A percentile compares a stretch with the other conserved stretches of the same genome.
phyloP scores from a whole-genome alignment of 2,888 invertebrate species.

The Pseudoips prasinana region DNA sequence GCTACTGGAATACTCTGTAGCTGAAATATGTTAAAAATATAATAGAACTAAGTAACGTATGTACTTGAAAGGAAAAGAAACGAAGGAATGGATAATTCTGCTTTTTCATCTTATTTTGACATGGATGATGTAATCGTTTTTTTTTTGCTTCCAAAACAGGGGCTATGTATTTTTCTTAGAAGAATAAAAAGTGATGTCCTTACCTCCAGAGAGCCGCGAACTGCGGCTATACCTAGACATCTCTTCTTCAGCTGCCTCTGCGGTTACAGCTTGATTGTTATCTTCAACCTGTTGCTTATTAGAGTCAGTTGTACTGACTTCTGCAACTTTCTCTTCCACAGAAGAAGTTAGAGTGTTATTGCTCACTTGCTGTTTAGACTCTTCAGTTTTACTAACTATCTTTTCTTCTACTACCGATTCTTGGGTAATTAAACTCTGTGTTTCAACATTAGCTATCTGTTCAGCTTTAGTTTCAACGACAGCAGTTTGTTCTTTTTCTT shows the following conservation, averaged over 20 bases:
- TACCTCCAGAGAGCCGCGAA: slow-evolving; percentile 84
- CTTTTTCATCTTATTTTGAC: no score
- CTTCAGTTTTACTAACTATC: no score
- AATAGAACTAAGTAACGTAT: no score
- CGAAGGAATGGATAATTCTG: no score
- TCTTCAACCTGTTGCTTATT: slow-evolving; percentile 33
- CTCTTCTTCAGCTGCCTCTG: slow-evolving; percentile 62
- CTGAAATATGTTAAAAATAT: neutral
- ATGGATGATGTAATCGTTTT: no score
- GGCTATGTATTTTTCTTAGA: no score
- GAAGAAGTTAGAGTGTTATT: slow-evolving; percentile 20
- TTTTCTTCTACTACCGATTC: neutral
- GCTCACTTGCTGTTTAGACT: slow-evolving; percentile 2
- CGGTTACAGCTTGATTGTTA: slow-evolving; percentile 70
- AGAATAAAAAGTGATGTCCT: slow-evolving; percentile 15
- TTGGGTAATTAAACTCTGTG: slow-evolving; percentile 1
- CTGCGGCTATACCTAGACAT: slow-evolving; percentile 84
- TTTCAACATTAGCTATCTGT: neutral
- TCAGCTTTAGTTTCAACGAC: slow-evolving; percentile 11
- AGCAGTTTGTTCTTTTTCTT: slow-evolving; percentile 15
- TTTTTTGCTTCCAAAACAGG: no score
- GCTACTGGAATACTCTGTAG: slow-evolving; percentile 68
- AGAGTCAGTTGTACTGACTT: slow-evolving; percentile 37
- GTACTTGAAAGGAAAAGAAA: no score
- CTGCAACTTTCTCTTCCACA: slow-evolving; percentile 29